Conservation (phyloP, 1,140 invertebrate genomes). For the Protaetia brevitarsis region DNA sequence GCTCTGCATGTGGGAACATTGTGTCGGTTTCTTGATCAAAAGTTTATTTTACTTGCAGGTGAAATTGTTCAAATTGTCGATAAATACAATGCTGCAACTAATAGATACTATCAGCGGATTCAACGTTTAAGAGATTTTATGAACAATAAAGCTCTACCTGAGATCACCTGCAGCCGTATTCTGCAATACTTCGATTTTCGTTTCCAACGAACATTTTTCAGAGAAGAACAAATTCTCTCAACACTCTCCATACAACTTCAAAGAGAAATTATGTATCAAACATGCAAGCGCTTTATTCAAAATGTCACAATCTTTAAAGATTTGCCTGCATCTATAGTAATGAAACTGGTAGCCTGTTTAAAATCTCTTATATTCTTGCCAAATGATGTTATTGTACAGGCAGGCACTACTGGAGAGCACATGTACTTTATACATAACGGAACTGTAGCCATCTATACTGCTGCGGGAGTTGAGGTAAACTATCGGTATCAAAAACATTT, state of each 20-base stretch:
- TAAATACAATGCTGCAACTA: constrained; percentile 12
- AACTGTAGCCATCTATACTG: constrained; percentile 55
- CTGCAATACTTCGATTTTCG: constrained; percentile 21
- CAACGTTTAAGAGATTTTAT: constrained; percentile 14
- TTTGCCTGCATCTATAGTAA: constrained; percentile 32
- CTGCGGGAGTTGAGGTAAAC: constrained; percentile 55
- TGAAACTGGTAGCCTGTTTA: constrained; percentile 33
- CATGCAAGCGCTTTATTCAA: constrained; percentile 24
- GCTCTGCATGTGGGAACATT: too few relatives aligned
- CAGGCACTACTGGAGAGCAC: constrained; percentile 54
- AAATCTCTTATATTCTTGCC: constrained; percentile 36
- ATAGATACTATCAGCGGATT: constrained; percentile 8
- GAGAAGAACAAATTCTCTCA: not conserved
- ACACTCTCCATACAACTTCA: not conserved
- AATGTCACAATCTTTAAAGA: constrained; percentile 36
- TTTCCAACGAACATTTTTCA: constrained; percentile 10
- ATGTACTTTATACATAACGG: constrained; percentile 60
- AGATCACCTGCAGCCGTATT: not conserved
- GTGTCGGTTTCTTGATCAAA: too few relatives aligned
- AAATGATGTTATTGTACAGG: constrained; percentile 51
- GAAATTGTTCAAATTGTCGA: constrained; percentile 21
- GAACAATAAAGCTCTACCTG: not conserved
- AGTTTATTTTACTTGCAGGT: not conserved
- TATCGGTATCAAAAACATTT: not conserved
- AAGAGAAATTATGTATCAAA: not conserved